Evolutionary conservation across 2,888 invertebrate genomes (phyloP), one percentile per base, ranked within the genome.

Genomic region (Andricus curvator): DNA sequence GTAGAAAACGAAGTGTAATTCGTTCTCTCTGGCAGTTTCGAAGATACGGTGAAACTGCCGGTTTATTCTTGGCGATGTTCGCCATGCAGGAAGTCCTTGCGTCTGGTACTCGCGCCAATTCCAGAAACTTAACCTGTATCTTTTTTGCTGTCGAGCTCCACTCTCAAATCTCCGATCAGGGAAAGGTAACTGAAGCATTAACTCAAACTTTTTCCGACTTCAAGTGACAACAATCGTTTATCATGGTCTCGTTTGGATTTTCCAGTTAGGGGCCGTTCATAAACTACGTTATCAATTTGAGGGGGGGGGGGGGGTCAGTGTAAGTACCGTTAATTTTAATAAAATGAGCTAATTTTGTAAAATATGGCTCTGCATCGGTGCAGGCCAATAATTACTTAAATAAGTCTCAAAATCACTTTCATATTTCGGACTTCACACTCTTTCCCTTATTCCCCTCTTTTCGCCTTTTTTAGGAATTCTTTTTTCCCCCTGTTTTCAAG

Each of bases 21-120:
- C 44, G 22, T 22, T 68, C 44, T 70, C 25, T 48, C 25, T 48
- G 48, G 4, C 67, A 48, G 48, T 48, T 70, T 70, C 48, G 51
- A 29, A 51, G 70, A 70, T 33, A 33, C 70, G 70, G 51, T 70
- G 70, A 51, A 70, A 70, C 51, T 70, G 70, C n/a, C 13, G 51
- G 70, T 70, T 70, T 70, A 70, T 70, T 70, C 70, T 51, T 70
- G 70, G 70, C 70, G 70, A 70, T 70, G 70, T 70, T 70, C 51
- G 20, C 48, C 51, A 48, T 70, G 20, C 70, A 70, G 70, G 70
- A 70, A 70, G 51, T 70, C 70, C 70, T 70, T 70, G 51, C 51
- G 29, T 51, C 70, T 70, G 22, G 22, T 22, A 25, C 62, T 62
- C 13, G 62, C 33, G 70, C 70, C 70, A 70, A 70, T 70, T 70